Evolutionary conservation across 1,140 invertebrate genomes (phyloP).

Genomic region (Camponotus floridanus): DNA sequence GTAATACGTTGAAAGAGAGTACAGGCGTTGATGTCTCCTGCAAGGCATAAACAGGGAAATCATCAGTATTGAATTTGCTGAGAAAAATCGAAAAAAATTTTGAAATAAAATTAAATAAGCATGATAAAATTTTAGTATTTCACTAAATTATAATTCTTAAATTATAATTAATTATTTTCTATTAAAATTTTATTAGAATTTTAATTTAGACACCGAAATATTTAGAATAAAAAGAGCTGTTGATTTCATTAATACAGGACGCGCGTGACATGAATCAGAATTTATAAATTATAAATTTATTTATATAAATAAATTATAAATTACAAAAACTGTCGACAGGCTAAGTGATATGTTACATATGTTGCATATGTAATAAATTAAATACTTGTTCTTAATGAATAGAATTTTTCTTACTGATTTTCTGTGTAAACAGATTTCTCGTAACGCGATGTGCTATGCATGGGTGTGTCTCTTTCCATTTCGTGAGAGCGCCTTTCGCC

Average conservation of each 20-base stretch:
- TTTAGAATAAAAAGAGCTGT: neutral
- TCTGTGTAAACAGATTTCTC: constrained; percentile 61
- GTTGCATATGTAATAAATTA: constrained; percentile 10
- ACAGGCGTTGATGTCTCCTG: constrained; percentile 12
- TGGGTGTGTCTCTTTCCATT: constrained; percentile 74
- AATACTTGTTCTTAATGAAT: constrained; percentile 19
- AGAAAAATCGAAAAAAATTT: neutral
- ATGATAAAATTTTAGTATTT: neutral
- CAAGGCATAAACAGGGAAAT: neutral
- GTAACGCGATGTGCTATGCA: constrained; percentile 57
- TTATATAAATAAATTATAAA: no score
- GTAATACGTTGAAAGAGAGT: neutral
- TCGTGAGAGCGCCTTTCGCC: constrained; percentile 71
- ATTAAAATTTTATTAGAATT: neutral
- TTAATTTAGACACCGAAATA: neutral
- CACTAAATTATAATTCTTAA: neutral
- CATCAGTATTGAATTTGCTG: neutral
- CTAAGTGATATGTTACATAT: neutral
- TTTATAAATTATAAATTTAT: neutral
- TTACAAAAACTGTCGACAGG: neutral
- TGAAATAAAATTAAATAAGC: neutral
- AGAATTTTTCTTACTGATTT: constrained; percentile 27
- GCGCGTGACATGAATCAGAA: neutral
- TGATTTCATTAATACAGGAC: neutral
- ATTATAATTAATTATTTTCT: constrained; percentile 10